Evolutionary conservation across 2,113 vertebrate species (phyloP).

Genomic region (Archilochus colubris): DNA sequence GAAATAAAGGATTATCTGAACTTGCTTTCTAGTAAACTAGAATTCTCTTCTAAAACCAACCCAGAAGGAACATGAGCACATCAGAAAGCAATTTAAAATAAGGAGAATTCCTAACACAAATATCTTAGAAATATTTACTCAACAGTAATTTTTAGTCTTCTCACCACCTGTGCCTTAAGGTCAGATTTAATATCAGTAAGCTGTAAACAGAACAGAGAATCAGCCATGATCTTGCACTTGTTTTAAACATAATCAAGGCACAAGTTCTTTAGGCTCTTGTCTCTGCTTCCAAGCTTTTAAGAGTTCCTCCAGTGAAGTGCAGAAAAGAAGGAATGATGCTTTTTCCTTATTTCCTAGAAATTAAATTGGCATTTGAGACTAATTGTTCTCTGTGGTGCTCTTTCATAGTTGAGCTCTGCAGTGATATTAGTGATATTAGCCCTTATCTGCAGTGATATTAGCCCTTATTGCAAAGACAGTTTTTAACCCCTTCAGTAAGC

Average conservation of each 20-base stretch:
- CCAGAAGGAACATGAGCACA: background rate
- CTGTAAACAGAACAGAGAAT: background rate
- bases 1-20: background rate
- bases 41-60: background rate
- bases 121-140: conserved; percentile 3
- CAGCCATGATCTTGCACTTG: background rate
- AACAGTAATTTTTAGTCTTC: background rate
- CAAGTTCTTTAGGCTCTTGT: background rate
- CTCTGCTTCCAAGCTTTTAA: background rate
- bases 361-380: background rate
- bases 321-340: background rate
- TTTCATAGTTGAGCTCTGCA: background rate
- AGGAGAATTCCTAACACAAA: background rate
- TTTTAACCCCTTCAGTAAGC: background rate
- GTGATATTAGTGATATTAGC: background rate
- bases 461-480: background rate
- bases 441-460: background rate
- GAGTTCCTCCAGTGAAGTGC: background rate
- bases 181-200: conserved; percentile 6
- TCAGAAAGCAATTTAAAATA: background rate
- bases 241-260: background rate
- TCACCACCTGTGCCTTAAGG: background rate
- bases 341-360: background rate
- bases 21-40: background rate
- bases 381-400: background rate